Percentiles rank a stretch among this genome's conserved stretches.
phyloP scores from a whole-genome alignment of 2,797 vertebrate genomes.

The Gymnocypris eckloni region DNA sequence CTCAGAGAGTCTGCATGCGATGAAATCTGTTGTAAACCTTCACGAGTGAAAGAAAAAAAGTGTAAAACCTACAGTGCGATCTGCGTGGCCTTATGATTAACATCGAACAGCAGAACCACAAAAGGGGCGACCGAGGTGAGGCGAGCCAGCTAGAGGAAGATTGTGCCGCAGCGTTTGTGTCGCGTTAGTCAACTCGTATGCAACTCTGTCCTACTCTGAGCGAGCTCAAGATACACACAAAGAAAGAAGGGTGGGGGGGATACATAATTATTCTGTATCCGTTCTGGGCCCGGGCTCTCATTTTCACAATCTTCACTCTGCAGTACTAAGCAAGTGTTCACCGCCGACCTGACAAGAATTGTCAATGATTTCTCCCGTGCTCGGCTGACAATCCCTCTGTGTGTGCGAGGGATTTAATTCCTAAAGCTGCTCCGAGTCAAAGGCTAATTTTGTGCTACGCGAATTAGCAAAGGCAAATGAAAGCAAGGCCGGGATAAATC shows the following conservation, averaged over 20 bases:
- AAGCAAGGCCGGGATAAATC: slow-evolving; percentile 57
- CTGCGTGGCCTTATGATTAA: slow-evolving; percentile 30
- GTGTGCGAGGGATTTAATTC: slow-evolving; percentile 77
- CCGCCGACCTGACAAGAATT: slow-evolving; percentile 79
- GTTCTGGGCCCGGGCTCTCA: slow-evolving; percentile 68
- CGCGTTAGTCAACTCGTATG: slow-evolving; percentile 27
- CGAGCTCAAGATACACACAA: slow-evolving; percentile 49
- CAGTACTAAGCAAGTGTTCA: slow-evolving; percentile 77
- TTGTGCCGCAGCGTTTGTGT: background rate
- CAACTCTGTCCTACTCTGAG: background rate
- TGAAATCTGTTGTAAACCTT: slow-evolving; percentile 45
- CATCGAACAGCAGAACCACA: background rate
- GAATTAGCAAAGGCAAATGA: slow-evolving; percentile 74
- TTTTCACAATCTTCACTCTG: slow-evolving; percentile 79
- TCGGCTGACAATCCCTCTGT: slow-evolving; percentile 79
- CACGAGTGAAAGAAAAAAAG: background rate
- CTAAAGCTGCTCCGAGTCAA: slow-evolving; percentile 75
- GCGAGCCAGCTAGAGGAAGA: background rate
- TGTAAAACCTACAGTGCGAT: background rate
- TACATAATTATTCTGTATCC: slow-evolving; percentile 79
- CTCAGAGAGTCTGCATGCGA: slow-evolving; percentile 30
- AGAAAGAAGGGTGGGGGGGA: slow-evolving; percentile 39
- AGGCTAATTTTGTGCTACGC: slow-evolving; percentile 72
- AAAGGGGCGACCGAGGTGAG: background rate
- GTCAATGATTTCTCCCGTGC: slow-evolving; percentile 76